Conservation (phyloP, 2,888 invertebrate genomes). For the Clepsis dumicolana region DNA sequence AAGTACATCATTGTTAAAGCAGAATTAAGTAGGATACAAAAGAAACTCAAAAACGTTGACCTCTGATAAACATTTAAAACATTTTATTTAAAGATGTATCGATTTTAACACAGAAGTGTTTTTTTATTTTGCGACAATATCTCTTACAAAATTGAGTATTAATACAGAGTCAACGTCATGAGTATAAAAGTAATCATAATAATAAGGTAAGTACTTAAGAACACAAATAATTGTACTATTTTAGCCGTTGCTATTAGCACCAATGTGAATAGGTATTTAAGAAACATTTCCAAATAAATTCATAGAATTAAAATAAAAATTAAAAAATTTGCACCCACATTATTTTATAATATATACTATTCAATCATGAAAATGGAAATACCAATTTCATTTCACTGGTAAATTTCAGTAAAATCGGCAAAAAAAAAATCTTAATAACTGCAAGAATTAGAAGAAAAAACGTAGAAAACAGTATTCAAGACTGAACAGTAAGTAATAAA, state of each 20-base stretch:
- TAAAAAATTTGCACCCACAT: conserved; percentile 24
- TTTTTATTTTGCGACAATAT: neutral
- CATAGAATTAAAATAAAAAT: conserved; percentile 22
- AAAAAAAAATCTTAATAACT: too few relatives aligned
- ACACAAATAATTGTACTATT: conserved; percentile 51
- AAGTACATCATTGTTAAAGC: conserved; percentile 65
- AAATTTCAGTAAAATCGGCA: too few relatives aligned
- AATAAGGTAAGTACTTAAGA: conserved; percentile 51
- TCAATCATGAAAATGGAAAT: conserved; percentile 1
- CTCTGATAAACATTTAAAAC: neutral
- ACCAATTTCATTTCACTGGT: neutral
- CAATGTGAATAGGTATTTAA: conserved; percentile 70
- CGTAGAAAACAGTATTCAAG: conserved; percentile 10
- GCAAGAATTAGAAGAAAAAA: too few relatives aligned
- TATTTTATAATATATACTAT: neutral
- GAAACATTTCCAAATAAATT: conserved; percentile 32
- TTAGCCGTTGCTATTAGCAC: conserved; percentile 77
- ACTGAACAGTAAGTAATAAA: conserved; percentile 6
- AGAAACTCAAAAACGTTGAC: conserved; percentile 14
- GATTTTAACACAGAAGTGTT: too few relatives aligned
- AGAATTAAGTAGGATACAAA: conserved; percentile 30
- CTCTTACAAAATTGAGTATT: neutral
- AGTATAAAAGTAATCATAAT: conserved; percentile 53
- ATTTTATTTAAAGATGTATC: too few relatives aligned
- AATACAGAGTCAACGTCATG: conserved; percentile 17